These are phyloP conservation scores for Premnoplex brunnescens DNA, from an alignment of 2,797 vertebrate species.

Conservation along the genomic window DNA sequence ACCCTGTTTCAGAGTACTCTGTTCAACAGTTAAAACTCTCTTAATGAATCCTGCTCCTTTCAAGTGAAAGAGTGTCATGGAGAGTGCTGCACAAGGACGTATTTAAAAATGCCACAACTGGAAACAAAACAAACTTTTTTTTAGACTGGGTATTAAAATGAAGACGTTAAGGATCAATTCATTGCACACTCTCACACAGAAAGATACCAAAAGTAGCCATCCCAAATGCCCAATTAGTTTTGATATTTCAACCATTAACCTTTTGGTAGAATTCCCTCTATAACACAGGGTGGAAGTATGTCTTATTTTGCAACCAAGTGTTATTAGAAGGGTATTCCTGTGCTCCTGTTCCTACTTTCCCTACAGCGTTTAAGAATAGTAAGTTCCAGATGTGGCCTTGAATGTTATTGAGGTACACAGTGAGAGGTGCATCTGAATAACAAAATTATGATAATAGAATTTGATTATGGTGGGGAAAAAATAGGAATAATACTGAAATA, in stretches of 20 bases:
- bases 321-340: not conserved
- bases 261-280: not conserved
- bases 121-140: not conserved
- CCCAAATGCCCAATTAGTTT: not conserved
- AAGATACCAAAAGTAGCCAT: not conserved
- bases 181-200: not conserved
- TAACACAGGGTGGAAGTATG: not conserved
- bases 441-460: slow-evolving; percentile 84
- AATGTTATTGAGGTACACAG: slow-evolving; percentile 53
- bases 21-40: slow-evolving; percentile 16
- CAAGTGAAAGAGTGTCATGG: not conserved
- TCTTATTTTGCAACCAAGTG: not conserved
- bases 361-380: not conserved
- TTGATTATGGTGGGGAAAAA: slow-evolving; percentile 79
- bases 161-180: not conserved
- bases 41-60: not conserved
- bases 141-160: not conserved
- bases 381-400: slow-evolving; percentile 42
- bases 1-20: slow-evolving; percentile 25
- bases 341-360: not conserved
- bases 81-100: not conserved
- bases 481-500: slow-evolving; percentile 63
- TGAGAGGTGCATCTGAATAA: slow-evolving; percentile 76
- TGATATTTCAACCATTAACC: not conserved
- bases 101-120: not conserved